Evolutionary conservation across 1,140 invertebrate species (phyloP).

Genomic region (Nautilus pompilius): DNA sequence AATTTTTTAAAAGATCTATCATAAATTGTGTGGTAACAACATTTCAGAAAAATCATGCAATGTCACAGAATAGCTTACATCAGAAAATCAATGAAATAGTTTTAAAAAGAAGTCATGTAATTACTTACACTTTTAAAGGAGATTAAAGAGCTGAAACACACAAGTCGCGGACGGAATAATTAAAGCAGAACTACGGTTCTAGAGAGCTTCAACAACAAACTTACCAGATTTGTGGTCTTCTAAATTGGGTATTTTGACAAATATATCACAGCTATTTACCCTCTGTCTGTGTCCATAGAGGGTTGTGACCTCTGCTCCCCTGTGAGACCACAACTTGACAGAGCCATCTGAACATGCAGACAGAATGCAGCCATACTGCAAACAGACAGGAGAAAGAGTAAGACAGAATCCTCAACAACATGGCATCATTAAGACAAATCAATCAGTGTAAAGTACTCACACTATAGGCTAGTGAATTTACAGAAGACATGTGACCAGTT

Average conservation of each 20-base stretch:
- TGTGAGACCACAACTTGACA: slow-evolving; percentile 54
- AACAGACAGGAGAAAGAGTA: neutral
- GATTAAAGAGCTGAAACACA: neutral
- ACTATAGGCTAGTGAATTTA: slow-evolving; percentile 45
- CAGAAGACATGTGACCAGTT: slow-evolving; percentile 46
- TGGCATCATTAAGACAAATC: neutral
- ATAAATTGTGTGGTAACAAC: no score
- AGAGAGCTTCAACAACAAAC: no score
- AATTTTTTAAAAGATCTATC: no score
- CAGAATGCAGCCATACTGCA: slow-evolving; percentile 50
- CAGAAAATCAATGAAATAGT: neutral
- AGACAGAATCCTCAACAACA: neutral
- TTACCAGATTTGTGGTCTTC: slow-evolving; percentile 5
- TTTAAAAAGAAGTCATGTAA: neutral
- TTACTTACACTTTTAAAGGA: neutral
- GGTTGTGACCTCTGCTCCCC: slow-evolving; percentile 52
- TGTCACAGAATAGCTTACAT: no score
- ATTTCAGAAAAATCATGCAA: no score
- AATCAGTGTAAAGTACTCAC: slow-evolving; percentile 21
- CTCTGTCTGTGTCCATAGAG: slow-evolving; percentile 47
- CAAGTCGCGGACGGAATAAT: neutral
- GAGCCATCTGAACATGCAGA: slow-evolving; percentile 46
- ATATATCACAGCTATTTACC: slow-evolving; percentile 48
- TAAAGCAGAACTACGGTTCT: neutral
- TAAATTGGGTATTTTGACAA: slow-evolving; percentile 31